Conservation (phyloP, 2,113 vertebrate genomes). For the Xenotilapia caudafasciata region DNA sequence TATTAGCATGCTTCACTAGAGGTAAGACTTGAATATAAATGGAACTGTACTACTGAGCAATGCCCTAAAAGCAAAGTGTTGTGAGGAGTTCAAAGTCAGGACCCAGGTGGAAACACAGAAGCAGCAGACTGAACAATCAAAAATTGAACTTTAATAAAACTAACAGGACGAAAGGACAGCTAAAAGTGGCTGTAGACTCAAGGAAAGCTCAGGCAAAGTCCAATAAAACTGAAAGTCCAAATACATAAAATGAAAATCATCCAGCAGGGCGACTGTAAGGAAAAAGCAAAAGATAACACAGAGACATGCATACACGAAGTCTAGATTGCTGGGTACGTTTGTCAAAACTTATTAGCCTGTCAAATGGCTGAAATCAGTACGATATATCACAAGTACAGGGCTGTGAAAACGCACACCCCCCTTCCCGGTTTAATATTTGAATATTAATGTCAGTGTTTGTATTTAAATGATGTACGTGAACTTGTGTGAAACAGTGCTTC, state of each 20-base stretch:
- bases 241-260: not conserved
- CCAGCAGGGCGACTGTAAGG: not conserved
- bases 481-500: not conserved
- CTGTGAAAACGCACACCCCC: not conserved
- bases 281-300: not conserved
- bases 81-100: not conserved
- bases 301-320: not conserved
- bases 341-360: not conserved
- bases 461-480: not conserved
- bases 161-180: not conserved
- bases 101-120: not conserved
- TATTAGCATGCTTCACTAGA: not conserved
- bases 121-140: not conserved
- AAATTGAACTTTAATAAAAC: not conserved
- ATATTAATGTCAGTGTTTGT: not conserved
- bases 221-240: not conserved
- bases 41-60: not conserved
- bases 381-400: not conserved
- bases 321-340: fast-evolving
- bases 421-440: not conserved
- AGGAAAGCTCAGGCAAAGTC: not conserved
- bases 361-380: fast-evolving
- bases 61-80: not conserved
- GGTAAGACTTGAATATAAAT: not conserved
- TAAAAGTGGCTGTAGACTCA: not conserved